A percentile compares a stretch with the other conserved stretches of the same genome.
phyloP scores from a whole-genome alignment of 2,113 vertebrate genomes.

The Pyxicephalus adspersus region DNA sequence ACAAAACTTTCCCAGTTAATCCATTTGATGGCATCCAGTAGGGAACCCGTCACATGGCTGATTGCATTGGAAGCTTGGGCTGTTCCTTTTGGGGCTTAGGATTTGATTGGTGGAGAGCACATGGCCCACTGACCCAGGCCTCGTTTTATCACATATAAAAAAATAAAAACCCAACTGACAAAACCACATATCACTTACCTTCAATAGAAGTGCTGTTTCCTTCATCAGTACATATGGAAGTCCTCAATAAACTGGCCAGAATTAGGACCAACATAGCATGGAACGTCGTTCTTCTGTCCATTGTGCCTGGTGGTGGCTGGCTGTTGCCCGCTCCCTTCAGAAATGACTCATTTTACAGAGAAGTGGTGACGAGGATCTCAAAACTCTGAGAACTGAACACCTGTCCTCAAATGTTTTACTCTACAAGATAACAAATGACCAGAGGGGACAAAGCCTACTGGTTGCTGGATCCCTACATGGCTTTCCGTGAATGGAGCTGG shows the following conservation, averaged over 20 bases:
- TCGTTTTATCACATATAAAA: background rate
- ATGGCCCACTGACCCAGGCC: no score
- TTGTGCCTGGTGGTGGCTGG: background rate
- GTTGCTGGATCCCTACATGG: no score
- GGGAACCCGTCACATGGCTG: no score
- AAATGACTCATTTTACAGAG: background rate
- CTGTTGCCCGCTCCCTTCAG: background rate
- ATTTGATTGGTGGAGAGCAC: no score
- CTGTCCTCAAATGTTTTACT: constrained; percentile 8
- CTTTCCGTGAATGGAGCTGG: background rate
- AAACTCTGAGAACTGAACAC: constrained; percentile 27
- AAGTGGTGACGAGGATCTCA: background rate
- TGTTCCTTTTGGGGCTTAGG: no score
- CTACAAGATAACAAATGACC: constrained; percentile 4
- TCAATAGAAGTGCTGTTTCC: background rate
- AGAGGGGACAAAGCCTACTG: background rate
- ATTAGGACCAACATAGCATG: constrained; percentile 56
- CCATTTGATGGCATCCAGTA: no score
- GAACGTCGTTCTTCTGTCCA: background rate
- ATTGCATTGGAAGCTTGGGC: no score
- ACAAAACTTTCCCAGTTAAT: no score
- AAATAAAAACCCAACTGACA: no score
- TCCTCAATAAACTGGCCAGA: background rate
- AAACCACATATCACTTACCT: background rate
- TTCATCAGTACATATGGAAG: background rate